Evolutionary conservation across 2,888 invertebrate genomes (phyloP).

Genomic region (Thelaira solivaga): DNA sequence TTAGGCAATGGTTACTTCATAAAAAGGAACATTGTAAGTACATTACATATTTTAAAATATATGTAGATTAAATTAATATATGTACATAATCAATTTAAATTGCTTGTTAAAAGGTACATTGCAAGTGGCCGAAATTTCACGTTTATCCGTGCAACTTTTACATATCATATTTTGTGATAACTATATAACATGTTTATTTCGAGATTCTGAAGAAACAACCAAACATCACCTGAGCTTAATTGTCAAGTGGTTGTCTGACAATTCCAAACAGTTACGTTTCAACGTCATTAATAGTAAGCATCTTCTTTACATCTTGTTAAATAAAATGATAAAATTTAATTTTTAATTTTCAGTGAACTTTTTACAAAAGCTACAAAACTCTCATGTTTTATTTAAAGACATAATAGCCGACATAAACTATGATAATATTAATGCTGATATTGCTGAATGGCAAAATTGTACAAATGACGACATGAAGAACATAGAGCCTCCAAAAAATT

Average conservation of each 20-base stretch:
- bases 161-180: slow-evolving; percentile 73
- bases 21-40: slow-evolving; percentile 51
- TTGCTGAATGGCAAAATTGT: slow-evolving; percentile 68
- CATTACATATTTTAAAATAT: not conserved
- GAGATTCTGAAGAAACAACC: slow-evolving; percentile 73
- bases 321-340: not conserved
- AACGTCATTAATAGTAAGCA: slow-evolving; percentile 68
- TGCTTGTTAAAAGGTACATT: slow-evolving; percentile 64
- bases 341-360: slow-evolving; percentile 67
- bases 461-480: slow-evolving; percentile 62
- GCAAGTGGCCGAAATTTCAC: slow-evolving; percentile 70
- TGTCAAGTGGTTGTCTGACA: slow-evolving; percentile 72
- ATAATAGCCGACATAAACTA: slow-evolving; percentile 65
- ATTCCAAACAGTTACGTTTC: slow-evolving; percentile 66
- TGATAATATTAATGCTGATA: slow-evolving; percentile 65
- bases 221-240: slow-evolving; percentile 72
- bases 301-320: not conserved
- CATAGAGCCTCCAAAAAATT: slow-evolving; percentile 11
- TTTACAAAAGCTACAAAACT: slow-evolving; percentile 70
- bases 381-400: slow-evolving; percentile 70
- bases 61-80: not conserved
- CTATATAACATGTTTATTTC: slow-evolving; percentile 71
- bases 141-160: slow-evolving; percentile 70
- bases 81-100: not conserved
- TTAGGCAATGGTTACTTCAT: slow-evolving; percentile 70